Percentiles rank a stretch among this genome's conserved stretches.
Evolutionary conservation across 2,113 vertebrate genomes (phyloP).

Genomic region (Sturnus vulgaris): DNA sequence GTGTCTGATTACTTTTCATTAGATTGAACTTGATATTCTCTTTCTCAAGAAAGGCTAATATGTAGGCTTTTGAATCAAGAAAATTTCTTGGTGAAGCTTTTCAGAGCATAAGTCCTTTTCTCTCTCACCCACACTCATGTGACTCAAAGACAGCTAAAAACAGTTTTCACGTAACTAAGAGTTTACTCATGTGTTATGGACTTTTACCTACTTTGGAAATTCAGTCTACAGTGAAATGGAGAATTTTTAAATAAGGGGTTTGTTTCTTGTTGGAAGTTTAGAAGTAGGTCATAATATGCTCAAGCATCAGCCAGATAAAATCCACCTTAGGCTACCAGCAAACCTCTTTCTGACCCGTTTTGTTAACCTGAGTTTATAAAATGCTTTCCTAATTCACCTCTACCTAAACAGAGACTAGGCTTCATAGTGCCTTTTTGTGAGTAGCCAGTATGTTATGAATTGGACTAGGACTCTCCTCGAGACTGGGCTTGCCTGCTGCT

Average conservation of each 20-base stretch:
- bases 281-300: not conserved
- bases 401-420: not conserved
- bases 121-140: not conserved
- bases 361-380: not conserved
- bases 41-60: not conserved
- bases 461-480: not conserved
- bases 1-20: not conserved
- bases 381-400: not conserved
- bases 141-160: conserved; percentile 11
- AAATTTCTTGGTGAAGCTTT: not conserved
- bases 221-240: not conserved
- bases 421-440: not conserved
- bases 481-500: not conserved
- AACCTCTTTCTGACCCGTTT: not conserved
- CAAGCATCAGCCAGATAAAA: not conserved
- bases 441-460: not conserved
- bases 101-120: not conserved
- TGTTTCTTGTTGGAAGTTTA: not conserved
- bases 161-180: not conserved
- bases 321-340: not conserved
- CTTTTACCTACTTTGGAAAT: not conserved
- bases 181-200: not conserved
- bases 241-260: not conserved
- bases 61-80: not conserved
- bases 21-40: not conserved